Base-by-base conservation (phyloP, 2,888 invertebrate genomes). In the Plagodis pulveraria region DNA sequence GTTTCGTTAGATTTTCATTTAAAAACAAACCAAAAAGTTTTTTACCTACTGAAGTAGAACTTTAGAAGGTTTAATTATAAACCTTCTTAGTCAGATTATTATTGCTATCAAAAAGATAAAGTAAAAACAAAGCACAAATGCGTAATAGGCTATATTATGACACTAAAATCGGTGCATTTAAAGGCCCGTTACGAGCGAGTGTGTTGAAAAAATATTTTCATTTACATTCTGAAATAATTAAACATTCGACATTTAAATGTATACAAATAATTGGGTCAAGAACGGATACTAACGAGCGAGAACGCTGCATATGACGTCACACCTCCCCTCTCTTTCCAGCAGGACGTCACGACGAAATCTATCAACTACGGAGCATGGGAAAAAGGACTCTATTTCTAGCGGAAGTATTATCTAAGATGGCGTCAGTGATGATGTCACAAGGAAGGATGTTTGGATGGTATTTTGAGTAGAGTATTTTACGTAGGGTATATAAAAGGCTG, bases 251-350 rank as follows among this genome's bases (percentile, higher is more conserved):
- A 57, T 47, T 51, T 56, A 34, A 22, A 41, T 42, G 35, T 46
- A 51, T 6, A 40, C 36, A 46, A n/a, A 44, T n/a, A 53, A 50
- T 40, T 58, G 44, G 62, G 62, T 62, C 58, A 62, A 62, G 66
- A 65, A 65, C 64, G 38, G 32, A 42, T 50, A 45, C 35, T 47
- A 38, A 42, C 36, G 68, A 79, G 49, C 22, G 70, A 71, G 74
- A 71, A 35, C 32, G 55, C 50, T 43, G 38, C 36, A 60, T 47
- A 69, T 79, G 79, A 82, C 80, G 81, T 82, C 80, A 80, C 67
- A 68, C 68, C 58, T 46, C 48, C 70, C 53, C 5, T 69, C 73
- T 66, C 70, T n/a, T 56, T 78, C 70, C 7, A 61, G 49, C 74
- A 65, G 69, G 65, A 73, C 77, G 77, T 74, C 78, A 74, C 50